Evolutionary conservation across 2,113 vertebrate species (phyloP).

Genomic region (Ptychochromis oligacanthus): DNA sequence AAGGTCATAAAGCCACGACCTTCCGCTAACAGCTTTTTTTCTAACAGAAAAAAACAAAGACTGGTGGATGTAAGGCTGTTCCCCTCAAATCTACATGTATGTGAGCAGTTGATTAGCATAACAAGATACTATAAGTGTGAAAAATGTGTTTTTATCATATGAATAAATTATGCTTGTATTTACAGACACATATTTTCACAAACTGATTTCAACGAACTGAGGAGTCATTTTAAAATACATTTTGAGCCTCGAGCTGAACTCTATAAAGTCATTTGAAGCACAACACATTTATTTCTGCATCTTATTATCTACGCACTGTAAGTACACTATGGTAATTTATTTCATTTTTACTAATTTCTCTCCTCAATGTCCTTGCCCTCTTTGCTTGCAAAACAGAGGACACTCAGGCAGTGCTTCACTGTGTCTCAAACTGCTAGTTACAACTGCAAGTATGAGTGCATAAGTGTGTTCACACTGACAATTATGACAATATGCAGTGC

Average conservation of each 20-base stretch:
- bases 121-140: background rate
- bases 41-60: background rate
- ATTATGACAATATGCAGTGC: background rate
- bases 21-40: background rate
- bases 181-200: background rate
- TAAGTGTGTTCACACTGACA: background rate
- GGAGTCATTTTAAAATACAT: background rate
- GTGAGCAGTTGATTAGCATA: background rate
- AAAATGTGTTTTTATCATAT: background rate
- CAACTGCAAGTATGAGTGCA: background rate
- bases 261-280: background rate
- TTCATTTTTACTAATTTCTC: background rate
- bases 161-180: background rate
- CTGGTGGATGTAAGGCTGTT: background rate
- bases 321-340: background rate
- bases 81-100: background rate
- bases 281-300: constrained; percentile 2
- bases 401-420: background rate
- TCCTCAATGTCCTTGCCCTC: background rate
- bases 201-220: background rate
- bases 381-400: background rate
- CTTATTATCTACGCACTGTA: too few species aligned
- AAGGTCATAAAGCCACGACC: background rate
- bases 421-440: background rate
- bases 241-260: background rate